Evolutionary conservation across 92 coral and sea anemone genomes (phyloP).

Genomic region (Phenganax marumi): DNA sequence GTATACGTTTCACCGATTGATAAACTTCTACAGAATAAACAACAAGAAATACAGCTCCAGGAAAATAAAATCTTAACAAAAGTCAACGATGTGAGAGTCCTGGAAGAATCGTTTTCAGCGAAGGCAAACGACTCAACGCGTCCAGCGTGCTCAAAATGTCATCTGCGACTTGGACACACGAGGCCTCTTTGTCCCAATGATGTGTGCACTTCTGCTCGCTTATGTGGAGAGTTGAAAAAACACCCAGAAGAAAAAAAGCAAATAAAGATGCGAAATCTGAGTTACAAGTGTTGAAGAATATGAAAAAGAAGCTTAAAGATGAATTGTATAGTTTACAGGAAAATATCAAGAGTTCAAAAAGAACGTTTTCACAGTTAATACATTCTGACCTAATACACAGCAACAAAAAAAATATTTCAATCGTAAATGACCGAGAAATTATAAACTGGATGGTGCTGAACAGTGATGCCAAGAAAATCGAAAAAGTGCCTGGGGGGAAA

Average conservation of each 20-base stretch:
- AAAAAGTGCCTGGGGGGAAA: slow-evolving; percentile 41
- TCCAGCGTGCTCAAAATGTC: slow-evolving; percentile 12
- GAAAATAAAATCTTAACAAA: slow-evolving; percentile 1
- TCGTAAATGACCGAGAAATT: slow-evolving; percentile 43
- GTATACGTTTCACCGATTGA: too few relatives aligned
- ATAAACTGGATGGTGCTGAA: slow-evolving; percentile 44
- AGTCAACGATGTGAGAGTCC: not conserved
- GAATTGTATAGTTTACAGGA: slow-evolving; percentile 33
- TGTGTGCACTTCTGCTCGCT: slow-evolving; percentile 40
- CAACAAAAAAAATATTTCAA: slow-evolving; percentile 47
- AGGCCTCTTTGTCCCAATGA: slow-evolving; percentile 10
- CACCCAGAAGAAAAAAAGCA: slow-evolving; percentile 56
- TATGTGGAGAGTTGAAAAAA: slow-evolving; percentile 47
- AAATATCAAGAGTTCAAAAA: slow-evolving; percentile 48
- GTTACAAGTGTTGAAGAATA: slow-evolving; percentile 44
- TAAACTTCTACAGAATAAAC: not conserved
- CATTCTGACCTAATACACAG: slow-evolving; percentile 44
- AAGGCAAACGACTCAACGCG: slow-evolving; percentile 4
- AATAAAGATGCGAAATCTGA: slow-evolving; percentile 46
- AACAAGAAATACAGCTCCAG: not conserved
- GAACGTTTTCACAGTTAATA: slow-evolving; percentile 48
- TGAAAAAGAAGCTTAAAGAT: slow-evolving; percentile 35
- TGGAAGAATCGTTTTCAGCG: slow-evolving; percentile 8
- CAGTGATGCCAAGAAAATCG: slow-evolving; percentile 49
- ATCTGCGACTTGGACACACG: not conserved